Percentiles rank a stretch among this genome's conserved stretches.
Evolutionary conservation across 2,888 invertebrate species (phyloP).

Genomic region (Dioctria linearis): DNA sequence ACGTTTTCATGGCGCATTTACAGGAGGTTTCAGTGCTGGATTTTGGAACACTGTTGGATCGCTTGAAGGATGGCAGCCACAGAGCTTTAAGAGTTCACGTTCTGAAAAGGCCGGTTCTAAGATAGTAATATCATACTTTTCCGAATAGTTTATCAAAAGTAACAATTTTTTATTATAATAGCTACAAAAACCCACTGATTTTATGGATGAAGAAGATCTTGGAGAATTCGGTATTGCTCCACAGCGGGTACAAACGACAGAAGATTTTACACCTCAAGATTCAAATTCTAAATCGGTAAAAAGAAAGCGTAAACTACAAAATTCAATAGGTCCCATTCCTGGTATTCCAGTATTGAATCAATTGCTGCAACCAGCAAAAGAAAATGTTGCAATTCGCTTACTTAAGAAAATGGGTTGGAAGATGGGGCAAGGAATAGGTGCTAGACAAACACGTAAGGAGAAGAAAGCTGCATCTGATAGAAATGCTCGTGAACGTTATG

Average conservation of each 20-base stretch:
- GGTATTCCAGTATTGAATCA: constrained; percentile 82
- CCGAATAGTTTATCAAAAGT: background rate
- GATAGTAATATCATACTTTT: constrained; percentile 21
- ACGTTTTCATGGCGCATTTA: constrained; percentile 98
- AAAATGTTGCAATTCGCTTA: constrained; percentile 90
- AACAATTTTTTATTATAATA: constrained; percentile 59
- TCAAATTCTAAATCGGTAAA: constrained; percentile 61
- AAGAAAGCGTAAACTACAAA: constrained; percentile 70
- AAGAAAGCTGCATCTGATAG: constrained; percentile 67
- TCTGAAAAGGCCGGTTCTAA: constrained; percentile 74
- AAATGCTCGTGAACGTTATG: constrained; percentile 66
- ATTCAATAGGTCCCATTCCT: constrained; percentile 66
- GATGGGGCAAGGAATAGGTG: constrained; percentile 83
- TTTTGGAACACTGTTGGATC: constrained; percentile 98
- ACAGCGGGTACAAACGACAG: constrained; percentile 83
- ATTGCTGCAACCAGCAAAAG: constrained; percentile 81
- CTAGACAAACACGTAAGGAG: constrained; percentile 70
- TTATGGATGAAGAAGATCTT: constrained; percentile 98
- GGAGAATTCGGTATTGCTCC: constrained; percentile 97
- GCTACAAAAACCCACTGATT: constrained; percentile 88
- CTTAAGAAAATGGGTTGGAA: constrained; percentile 94
- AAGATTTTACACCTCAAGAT: constrained; percentile 77
- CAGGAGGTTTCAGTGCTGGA: constrained; percentile 97
- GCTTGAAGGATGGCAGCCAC: constrained; percentile 94
- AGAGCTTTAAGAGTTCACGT: constrained; percentile 91